phyloP scores from a whole-genome alignment of 2,888 invertebrate genomes.

The Cecidostiba fungosa region DNA sequence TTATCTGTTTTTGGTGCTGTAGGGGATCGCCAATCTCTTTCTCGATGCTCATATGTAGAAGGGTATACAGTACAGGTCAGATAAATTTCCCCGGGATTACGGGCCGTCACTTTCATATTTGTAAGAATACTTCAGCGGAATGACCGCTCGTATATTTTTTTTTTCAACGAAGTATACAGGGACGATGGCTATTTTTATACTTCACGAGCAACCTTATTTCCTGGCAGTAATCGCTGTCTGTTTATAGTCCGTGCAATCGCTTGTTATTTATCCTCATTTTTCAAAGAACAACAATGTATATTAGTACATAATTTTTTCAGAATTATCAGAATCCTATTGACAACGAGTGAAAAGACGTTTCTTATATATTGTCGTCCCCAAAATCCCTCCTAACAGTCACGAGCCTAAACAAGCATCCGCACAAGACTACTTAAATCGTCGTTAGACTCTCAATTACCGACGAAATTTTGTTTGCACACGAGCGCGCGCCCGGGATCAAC shows the following conservation, averaged over 20 bases:
- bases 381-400: no score
- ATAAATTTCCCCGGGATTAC: constrained; percentile 78
- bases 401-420: not conserved
- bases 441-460: constrained; percentile 23
- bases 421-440: constrained; percentile 18
- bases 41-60: constrained; percentile 47
- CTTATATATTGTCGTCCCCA: no score
- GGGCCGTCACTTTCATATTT: constrained; percentile 78
- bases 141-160: constrained; percentile 74
- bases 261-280: no score
- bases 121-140: constrained; percentile 76
- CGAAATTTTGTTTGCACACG: constrained; percentile 25
- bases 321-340: no score
- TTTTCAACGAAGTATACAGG: constrained; percentile 55
- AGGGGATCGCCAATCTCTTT: constrained; percentile 29
- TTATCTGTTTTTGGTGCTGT: constrained; percentile 70
- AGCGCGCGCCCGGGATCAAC: not conserved
- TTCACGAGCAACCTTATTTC: not conserved
- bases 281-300: no score
- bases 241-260: not conserved
- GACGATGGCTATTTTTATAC: constrained; percentile 38
- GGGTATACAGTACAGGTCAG: constrained; percentile 71
- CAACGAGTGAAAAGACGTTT: no score
- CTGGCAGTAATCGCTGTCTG: constrained; percentile 31
- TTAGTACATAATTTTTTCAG: no score